A percentile compares a stretch with the other conserved stretches of the same genome.
phyloP scores from a whole-genome alignment of 1,140 invertebrate genomes.

The Aphelinus atriplicis region DNA sequence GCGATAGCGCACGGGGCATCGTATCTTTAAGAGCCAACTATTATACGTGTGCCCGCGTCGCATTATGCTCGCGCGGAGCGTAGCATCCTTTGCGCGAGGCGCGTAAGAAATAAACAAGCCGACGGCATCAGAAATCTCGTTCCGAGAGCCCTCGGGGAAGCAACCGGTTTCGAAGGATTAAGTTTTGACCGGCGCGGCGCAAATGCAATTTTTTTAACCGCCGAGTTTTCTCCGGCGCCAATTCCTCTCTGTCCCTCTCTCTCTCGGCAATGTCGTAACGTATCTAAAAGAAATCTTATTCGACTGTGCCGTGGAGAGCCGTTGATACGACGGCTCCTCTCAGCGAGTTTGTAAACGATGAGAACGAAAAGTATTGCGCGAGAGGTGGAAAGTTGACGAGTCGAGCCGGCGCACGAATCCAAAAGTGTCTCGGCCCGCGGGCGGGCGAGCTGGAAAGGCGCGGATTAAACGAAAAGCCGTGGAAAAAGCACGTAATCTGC shows the following conservation, averaged over 20 bases:
- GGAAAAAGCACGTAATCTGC: too few relatives aligned
- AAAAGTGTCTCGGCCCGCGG: too few relatives aligned
- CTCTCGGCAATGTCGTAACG: neutral
- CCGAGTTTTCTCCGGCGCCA: slow-evolving; percentile 27
- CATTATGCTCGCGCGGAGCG: neutral
- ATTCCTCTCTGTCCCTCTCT: slow-evolving; percentile 9
- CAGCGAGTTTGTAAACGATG: neutral
- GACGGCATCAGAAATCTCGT: neutral
- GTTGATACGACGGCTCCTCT: neutral
- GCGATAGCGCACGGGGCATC: neutral
- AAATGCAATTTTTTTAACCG: slow-evolving; percentile 30
- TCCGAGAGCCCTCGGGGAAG: neutral
- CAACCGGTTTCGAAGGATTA: slow-evolving; percentile 33
- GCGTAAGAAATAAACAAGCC: neutral
- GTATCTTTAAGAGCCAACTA: slow-evolving; percentile 15
- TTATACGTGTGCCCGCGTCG: neutral
- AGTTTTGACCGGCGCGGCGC: slow-evolving; percentile 5
- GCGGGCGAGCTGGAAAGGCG: too few relatives aligned
- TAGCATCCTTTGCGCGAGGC: neutral
- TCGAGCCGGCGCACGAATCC: too few relatives aligned
- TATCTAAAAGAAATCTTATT: slow-evolving; percentile 23
- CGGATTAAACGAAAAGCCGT: too few relatives aligned
- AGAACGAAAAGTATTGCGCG: neutral
- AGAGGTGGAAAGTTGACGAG: too few relatives aligned
- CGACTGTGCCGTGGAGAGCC: neutral